Evolutionary conservation across 2,113 vertebrate genomes (phyloP), one percentile per base, ranked within the genome.

Genomic region (Oriolus oriolus): DNA sequence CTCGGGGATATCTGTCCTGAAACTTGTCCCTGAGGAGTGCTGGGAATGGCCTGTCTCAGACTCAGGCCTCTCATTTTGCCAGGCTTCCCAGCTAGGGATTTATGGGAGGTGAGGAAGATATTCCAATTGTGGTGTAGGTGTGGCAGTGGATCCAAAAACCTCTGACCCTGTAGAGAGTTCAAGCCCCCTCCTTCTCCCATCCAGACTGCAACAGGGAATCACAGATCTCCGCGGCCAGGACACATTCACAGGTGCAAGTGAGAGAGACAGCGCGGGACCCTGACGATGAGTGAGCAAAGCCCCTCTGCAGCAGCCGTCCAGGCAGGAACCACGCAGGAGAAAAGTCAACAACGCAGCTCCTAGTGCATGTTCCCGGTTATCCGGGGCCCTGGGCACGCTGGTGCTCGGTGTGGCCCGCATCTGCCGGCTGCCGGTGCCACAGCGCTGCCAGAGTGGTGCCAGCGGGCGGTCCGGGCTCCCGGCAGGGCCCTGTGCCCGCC

Each of bases 311-410:
- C 6, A 8, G 33, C 41, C 35, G 23, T 24, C 11, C 4, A 0
- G 50, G 76, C 35, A 45, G 69, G 20, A 39, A 11, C 47, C 31
- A 5, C 0, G 37, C 31, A 16, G 18, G 8, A 31, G 11, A 10
- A 33, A 39, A 65, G 45, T 8, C n/a, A 26, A 4, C 42, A 39
- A 3, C 8, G 13, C 22, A 44, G 52, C 20, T n/a, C 33, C 13
- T 0, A 1, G 20, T 6, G 37, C 7, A 1, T 0, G 45, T 13
- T 49, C 18, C 49, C 35, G 16, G 28, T 27, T 66, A 24, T 10
- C 16, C 2, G 4, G 47, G n/a, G 4, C n/a, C 35, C 15, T 0
- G 41, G 50, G 30, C 18, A 26, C 37, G 2, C 18, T 2, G 56
- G 23, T 24, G 61, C 56, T 44, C 3, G 10, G 35, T 15, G 5